phyloP scores from a whole-genome alignment of 2,888 invertebrate genomes.

The Chaetogeoica ovagalla region DNA sequence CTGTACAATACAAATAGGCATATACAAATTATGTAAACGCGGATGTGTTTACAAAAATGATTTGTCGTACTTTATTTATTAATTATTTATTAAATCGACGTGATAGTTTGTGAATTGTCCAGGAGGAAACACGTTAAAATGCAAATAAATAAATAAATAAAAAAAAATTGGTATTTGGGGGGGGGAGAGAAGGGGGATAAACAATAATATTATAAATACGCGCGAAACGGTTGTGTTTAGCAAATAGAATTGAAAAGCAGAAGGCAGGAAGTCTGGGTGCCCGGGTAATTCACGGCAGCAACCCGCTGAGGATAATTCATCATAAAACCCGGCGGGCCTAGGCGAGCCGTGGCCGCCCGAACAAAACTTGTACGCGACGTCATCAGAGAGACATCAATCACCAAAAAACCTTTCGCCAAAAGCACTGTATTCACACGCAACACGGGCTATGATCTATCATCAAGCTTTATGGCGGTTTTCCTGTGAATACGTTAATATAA shows the following conservation, averaged over 20 bases:
- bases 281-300: conserved; percentile 42
- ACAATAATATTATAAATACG: conserved; percentile 30
- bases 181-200: not conserved
- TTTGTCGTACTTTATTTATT: no score
- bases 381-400: conserved; percentile 53
- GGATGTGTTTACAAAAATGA: no score
- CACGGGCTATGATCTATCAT: conserved; percentile 51
- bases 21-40: no score
- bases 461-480: conserved; percentile 45
- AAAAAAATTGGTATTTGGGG: not conserved
- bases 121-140: not conserved
- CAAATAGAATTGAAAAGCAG: conserved; percentile 47
- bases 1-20: no score
- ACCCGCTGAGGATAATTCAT: conserved; percentile 48
- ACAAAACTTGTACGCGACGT: conserved; percentile 51
- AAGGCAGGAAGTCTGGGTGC: conserved; percentile 51
- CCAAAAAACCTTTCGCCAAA: conserved; percentile 52
- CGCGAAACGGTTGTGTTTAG: conserved; percentile 42
- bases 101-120: not conserved
- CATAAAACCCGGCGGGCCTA: conserved; percentile 50
- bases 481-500: conserved; percentile 45
- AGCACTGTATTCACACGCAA: conserved; percentile 51
- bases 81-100: not conserved
- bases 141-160: not conserved
- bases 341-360: conserved; percentile 36